These are phyloP conservation scores for Disparrhopalites patrizii DNA, from an alignment of 2,888 invertebrate species.

Conservation along the genomic window DNA sequence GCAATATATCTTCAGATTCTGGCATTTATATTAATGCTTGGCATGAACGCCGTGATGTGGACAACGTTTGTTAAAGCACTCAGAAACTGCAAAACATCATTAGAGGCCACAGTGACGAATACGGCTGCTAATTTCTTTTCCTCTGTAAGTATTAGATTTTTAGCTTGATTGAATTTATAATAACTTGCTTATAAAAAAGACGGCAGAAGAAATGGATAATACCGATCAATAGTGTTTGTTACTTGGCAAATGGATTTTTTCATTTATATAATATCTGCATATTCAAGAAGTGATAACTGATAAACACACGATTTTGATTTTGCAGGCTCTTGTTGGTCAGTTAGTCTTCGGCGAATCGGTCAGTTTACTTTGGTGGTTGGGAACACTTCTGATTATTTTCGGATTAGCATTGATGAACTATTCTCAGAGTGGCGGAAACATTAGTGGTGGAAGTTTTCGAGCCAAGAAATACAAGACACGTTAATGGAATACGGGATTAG, in stretches of 20 bases:
- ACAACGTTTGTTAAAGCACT: slow-evolving; percentile 54
- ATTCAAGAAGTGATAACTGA: too few species aligned
- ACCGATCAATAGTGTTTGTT: too few species aligned
- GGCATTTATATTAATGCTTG: slow-evolving; percentile 49
- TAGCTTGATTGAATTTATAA: too few species aligned
- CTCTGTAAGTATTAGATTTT: slow-evolving; percentile 52
- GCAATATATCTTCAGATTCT: slow-evolving; percentile 49
- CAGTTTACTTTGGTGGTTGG: slow-evolving; percentile 66
- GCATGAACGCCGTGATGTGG: slow-evolving; percentile 55
- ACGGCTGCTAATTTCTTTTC: slow-evolving; percentile 55
- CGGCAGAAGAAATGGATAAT: too few species aligned
- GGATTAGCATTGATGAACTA: slow-evolving; percentile 63
- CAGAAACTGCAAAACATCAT: slow-evolving; percentile 52
- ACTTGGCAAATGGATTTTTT: too few species aligned
- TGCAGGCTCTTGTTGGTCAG: slow-evolving; percentile 69
- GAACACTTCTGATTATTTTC: slow-evolving; percentile 64
- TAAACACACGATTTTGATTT: too few species aligned
- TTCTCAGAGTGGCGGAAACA: slow-evolving; percentile 37
- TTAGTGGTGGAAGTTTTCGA: slow-evolving; percentile 21
- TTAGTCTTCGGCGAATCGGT: slow-evolving; percentile 67
- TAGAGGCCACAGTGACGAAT: slow-evolving; percentile 55
- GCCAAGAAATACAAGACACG: slow-evolving; percentile 23
- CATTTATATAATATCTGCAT: too few species aligned
- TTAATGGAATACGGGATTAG: too few species aligned
- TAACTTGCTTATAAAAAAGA: too few species aligned